phyloP scores from a whole-genome alignment of 2,113 vertebrate species.

The Periophthalmus modestus region DNA sequence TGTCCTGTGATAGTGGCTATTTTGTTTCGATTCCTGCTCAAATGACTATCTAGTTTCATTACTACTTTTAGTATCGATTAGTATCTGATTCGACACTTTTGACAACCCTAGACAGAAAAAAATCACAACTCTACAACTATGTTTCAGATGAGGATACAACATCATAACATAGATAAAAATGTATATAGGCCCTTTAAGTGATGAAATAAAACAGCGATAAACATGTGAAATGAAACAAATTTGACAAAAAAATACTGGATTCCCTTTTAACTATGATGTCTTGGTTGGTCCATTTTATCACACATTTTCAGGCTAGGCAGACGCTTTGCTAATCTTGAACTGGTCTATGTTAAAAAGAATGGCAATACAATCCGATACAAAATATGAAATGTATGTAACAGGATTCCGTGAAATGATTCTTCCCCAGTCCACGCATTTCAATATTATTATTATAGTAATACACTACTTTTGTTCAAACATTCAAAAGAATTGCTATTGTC shows the following conservation, averaged over 20 bases:
- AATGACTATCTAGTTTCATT: too few relatives aligned
- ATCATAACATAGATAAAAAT: too few relatives aligned
- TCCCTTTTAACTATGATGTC: constrained; percentile 51
- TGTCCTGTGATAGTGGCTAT: too few relatives aligned
- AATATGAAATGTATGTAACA: constrained; percentile 34
- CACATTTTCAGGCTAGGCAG: constrained; percentile 14
- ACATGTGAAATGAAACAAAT: not conserved
- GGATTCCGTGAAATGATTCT: constrained; percentile 23
- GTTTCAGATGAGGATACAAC: too few relatives aligned
- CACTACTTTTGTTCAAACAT: constrained; percentile 62
- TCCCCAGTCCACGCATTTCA: constrained; percentile 28
- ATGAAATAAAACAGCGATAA: constrained; percentile 7
- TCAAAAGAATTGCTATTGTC: constrained; percentile 60
- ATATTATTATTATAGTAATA: constrained; percentile 49
- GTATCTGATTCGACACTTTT: too few relatives aligned
- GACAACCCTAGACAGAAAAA: too few relatives aligned
- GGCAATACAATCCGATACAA: constrained; percentile 3
- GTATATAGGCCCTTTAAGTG: too few relatives aligned
- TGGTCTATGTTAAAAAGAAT: constrained; percentile 19
- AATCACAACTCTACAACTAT: too few relatives aligned
- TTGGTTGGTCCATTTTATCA: constrained; percentile 62
- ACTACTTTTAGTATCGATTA: too few relatives aligned
- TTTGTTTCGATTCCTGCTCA: too few relatives aligned
- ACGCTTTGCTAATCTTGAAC: constrained; percentile 32
- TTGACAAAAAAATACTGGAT: constrained; percentile 40